These are phyloP conservation scores for Rhagium mordax DNA, from an alignment of 2,888 invertebrate genomes.

Conservation along the genomic window DNA sequence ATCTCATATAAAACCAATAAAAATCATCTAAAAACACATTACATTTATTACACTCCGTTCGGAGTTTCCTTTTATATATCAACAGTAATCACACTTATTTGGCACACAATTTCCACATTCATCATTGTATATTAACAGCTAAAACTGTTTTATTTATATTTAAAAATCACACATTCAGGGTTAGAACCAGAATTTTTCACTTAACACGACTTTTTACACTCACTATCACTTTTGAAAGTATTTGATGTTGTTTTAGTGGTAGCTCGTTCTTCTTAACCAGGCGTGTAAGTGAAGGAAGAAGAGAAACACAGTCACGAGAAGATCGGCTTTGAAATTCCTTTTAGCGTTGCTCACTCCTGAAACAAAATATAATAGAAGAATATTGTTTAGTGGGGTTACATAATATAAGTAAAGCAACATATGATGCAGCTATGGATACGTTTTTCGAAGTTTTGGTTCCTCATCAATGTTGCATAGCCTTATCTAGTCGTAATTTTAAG, in stretches of 20 bases:
- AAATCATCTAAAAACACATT: constrained; percentile 21
- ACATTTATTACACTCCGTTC: constrained; percentile 44
- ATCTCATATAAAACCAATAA: constrained; percentile 7
- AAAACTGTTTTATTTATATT: constrained; percentile 14
- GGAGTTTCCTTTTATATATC: constrained; percentile 40
- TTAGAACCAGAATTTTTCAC: constrained; percentile 35
- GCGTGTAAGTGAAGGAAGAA: constrained; percentile 49
- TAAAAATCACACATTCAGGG: constrained; percentile 43
- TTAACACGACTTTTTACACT: constrained; percentile 53
- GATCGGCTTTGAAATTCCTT: constrained; percentile 29
- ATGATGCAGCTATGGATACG: too few relatives aligned
- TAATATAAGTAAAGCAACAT: too few relatives aligned
- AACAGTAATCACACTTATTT: constrained; percentile 51
- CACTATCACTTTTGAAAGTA: constrained; percentile 49
- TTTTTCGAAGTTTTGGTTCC: too few relatives aligned
- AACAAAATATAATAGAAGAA: constrained; percentile 14
- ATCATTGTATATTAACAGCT: constrained; percentile 26
- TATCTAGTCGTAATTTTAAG: too few relatives aligned
- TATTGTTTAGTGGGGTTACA: too few relatives aligned
- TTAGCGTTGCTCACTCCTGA: constrained; percentile 41
- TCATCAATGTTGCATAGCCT: too few relatives aligned
- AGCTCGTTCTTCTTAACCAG: constrained; percentile 47
- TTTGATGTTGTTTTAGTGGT: constrained; percentile 30
- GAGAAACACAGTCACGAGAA: constrained; percentile 37
- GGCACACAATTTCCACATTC: constrained; percentile 36